Evolutionary conservation across 2,888 invertebrate genomes (phyloP).

Genomic region (Troilus luridus): DNA sequence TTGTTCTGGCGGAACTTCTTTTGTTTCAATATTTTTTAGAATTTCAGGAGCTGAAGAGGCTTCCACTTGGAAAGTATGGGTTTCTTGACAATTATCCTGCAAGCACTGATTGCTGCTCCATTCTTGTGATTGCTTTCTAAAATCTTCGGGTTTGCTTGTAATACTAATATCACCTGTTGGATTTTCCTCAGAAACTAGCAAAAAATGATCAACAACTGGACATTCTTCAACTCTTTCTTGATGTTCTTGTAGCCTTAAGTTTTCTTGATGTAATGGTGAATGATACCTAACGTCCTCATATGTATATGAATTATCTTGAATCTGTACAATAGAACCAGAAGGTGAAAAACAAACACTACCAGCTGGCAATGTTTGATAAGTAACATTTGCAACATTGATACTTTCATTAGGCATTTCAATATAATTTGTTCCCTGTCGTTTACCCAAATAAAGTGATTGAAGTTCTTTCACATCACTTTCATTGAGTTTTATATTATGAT

Average conservation of each 20-base stretch:
- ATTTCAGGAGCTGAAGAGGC: not conserved
- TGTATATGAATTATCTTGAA: conserved; percentile 44
- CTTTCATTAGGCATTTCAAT: conserved; percentile 22
- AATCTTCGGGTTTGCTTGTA: conserved; percentile 1
- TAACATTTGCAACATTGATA: not conserved
- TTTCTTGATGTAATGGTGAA: not conserved
- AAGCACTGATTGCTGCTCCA: not conserved
- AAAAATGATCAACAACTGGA: conserved; percentile 10
- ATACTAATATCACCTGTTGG: conserved; percentile 25
- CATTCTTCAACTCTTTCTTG: conserved; percentile 26
- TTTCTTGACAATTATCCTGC: not conserved
- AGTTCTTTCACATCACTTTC: conserved; percentile 59
- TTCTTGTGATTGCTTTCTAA: not conserved
- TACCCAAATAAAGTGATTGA: conserved; percentile 59
- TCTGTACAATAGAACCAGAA: conserved; percentile 30
- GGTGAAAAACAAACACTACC: conserved; percentile 50
- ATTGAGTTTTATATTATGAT: conserved; percentile 58
- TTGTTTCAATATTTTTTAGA: not conserved
- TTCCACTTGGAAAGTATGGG: conserved; percentile 1
- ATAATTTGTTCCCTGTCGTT: conserved; percentile 40
- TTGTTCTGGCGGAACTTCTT: not conserved
- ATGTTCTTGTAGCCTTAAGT: not conserved
- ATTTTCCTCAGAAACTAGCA: conserved; percentile 41
- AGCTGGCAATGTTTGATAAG: conserved; percentile 32
- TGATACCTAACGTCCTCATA: conserved; percentile 28